Evolutionary conservation across 2,888 invertebrate species (phyloP).

Genomic region (Drosophila formosana): DNA sequence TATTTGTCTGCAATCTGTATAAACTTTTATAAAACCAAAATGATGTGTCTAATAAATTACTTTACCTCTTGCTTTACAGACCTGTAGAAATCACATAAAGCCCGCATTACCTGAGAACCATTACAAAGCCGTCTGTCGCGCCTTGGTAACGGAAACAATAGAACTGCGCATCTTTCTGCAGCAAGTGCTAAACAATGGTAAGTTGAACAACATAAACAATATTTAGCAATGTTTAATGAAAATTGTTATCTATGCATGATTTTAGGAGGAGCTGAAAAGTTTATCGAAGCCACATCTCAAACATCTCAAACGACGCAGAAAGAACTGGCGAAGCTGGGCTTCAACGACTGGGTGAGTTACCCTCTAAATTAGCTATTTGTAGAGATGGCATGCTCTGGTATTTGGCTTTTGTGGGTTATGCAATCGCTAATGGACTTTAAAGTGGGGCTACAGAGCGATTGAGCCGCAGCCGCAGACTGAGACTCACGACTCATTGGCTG

Average conservation of each 20-base stretch:
- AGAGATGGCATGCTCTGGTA: background rate
- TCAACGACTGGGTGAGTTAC: conserved; percentile 94
- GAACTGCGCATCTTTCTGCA: conserved; percentile 96
- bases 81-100: conserved; percentile 86
- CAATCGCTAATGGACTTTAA: conserved; percentile 69
- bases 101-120: conserved; percentile 86
- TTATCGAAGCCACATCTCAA: conserved; percentile 84
- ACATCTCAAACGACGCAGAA: conserved; percentile 87
- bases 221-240: background rate
- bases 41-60: background rate
- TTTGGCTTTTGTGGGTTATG: conserved; percentile 31
- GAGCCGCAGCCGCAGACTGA: conserved; percentile 18
- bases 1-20: too few species aligned
- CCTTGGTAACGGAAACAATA: conserved; percentile 95
- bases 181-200: conserved; percentile 88
- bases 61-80: conserved; percentile 79
- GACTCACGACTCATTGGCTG: conserved; percentile 26
- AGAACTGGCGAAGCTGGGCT: conserved; percentile 92
- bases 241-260: background rate
- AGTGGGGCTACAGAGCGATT: conserved; percentile 53
- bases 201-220: conserved; percentile 41
- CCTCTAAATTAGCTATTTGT: background rate
- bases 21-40: background rate
- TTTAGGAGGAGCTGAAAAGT: conserved; percentile 87
- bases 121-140: conserved; percentile 96